A percentile compares a stretch with the other conserved stretches of the same genome.
phyloP scores from a whole-genome alignment of 2,113 vertebrate genomes.

The Eublepharis macularius region DNA sequence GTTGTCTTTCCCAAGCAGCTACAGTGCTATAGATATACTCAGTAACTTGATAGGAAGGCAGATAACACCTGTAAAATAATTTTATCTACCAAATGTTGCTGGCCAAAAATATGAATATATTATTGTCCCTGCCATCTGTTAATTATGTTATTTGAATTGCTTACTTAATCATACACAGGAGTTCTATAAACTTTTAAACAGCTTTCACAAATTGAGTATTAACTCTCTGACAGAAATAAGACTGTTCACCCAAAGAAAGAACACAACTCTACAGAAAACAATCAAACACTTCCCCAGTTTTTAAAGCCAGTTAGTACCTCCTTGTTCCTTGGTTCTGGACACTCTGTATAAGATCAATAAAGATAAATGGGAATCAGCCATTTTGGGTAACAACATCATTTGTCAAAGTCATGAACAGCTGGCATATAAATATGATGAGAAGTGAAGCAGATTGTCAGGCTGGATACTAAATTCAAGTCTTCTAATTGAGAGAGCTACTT shows the following conservation, averaged over 20 bases:
- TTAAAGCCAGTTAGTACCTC: not conserved
- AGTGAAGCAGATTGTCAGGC: not conserved
- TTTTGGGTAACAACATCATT: not conserved
- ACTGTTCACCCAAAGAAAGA: slow-evolving; percentile 34
- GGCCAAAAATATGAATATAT: slow-evolving; percentile 78
- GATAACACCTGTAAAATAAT: slow-evolving; percentile 84
- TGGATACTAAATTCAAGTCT: not conserved
- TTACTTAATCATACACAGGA: slow-evolving; percentile 74
- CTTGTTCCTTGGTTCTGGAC: not conserved
- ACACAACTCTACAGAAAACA: not conserved
- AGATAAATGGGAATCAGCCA: not conserved
- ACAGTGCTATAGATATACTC: slow-evolving; percentile 63
- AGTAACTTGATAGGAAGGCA: slow-evolving; percentile 68
- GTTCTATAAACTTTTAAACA: slow-evolving; percentile 70
- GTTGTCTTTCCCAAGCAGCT: slow-evolving; percentile 64
- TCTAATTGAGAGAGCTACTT: not conserved
- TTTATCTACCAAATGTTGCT: slow-evolving; percentile 83
- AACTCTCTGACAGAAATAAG: slow-evolving; percentile 35
- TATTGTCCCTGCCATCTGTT: slow-evolving; percentile 82
- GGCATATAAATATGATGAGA: not conserved
- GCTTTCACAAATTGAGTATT: slow-evolving; percentile 57
- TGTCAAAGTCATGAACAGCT: not conserved
- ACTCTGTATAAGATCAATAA: not conserved
- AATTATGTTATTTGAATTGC: slow-evolving; percentile 77
- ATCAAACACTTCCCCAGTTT: not conserved